Conservation (phyloP, 2,888 invertebrate species). For the Erpobdella octoculata region DNA sequence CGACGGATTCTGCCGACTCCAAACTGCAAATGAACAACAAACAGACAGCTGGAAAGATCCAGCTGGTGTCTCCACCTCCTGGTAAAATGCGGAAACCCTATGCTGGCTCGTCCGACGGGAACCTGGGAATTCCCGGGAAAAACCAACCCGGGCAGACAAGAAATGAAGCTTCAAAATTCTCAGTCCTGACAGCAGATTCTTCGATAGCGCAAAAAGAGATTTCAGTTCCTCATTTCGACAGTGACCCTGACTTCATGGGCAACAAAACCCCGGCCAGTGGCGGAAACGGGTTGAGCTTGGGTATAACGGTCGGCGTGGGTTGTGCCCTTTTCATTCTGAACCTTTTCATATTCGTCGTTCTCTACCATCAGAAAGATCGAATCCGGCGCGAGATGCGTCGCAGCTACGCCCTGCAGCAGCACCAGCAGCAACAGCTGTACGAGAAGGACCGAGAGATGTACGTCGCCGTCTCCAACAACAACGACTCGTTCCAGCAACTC, state of each 20-base stretch:
- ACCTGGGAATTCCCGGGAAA: not conserved
- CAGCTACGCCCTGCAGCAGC: conserved; percentile 24
- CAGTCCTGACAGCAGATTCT: not conserved
- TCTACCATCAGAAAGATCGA: conserved; percentile 69
- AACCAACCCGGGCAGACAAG: not conserved
- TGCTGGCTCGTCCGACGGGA: not conserved
- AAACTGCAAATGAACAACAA: not conserved
- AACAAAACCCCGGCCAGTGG: not conserved
- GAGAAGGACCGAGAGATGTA: conserved; percentile 21
- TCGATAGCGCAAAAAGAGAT: not conserved
- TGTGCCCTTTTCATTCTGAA: conserved; percentile 83
- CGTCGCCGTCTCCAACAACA: conserved; percentile 8
- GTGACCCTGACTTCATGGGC: not conserved
- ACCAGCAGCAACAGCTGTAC: conserved; percentile 25
- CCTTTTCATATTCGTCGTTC: conserved; percentile 84
- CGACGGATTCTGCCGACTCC: not conserved
- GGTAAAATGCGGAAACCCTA: not conserved
- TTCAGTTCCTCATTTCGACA: not conserved
- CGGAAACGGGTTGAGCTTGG: conserved; percentile 39
- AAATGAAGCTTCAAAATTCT: not conserved
- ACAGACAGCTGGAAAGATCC: not conserved
- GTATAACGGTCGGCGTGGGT: conserved; percentile 71
- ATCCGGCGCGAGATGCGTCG: conserved; percentile 40
- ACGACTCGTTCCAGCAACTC: not conserved
- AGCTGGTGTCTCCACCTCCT: not conserved